phyloP scores from a whole-genome alignment of 2,797 vertebrate species.

The Nyctalus aviator region DNA sequence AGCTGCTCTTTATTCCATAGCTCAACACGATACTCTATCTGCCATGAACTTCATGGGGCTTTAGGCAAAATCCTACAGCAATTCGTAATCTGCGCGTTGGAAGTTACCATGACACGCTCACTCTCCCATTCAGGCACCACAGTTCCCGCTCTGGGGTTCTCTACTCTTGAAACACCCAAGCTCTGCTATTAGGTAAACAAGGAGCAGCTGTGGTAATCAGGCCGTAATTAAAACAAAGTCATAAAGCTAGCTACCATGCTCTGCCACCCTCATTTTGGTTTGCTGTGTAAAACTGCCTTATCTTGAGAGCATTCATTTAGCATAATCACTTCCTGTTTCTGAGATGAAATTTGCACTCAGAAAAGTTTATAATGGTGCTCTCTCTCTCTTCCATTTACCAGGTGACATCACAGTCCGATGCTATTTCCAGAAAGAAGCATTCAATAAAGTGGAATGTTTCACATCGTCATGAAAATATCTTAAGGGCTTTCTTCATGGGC shows the following conservation, averaged over 20 bases:
- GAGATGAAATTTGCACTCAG: slow-evolving; percentile 43
- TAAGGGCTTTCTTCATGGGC: background rate
- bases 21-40: slow-evolving; percentile 59
- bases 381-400: background rate
- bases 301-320: slow-evolving; percentile 46
- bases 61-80: slow-evolving; percentile 57
- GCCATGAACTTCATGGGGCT: slow-evolving; percentile 72
- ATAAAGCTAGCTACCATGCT: background rate
- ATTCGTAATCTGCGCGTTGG: slow-evolving; percentile 11
- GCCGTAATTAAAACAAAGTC: slow-evolving; percentile 61
- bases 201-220: slow-evolving; percentile 67
- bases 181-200: slow-evolving; percentile 58
- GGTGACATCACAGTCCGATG: background rate
- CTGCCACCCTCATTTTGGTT: slow-evolving; percentile 7
- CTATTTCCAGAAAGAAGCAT: slow-evolving; percentile 52
- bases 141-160: background rate
- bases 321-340: slow-evolving; percentile 64
- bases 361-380: background rate
- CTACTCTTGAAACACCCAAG: background rate
- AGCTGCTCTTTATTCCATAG: slow-evolving; percentile 65
- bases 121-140: background rate
- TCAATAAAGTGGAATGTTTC: slow-evolving; percentile 28
- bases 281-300: slow-evolving; percentile 26
- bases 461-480: slow-evolving; percentile 62
- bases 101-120: background rate